phyloP scores from a whole-genome alignment of 2,113 vertebrate species.

The Salvator merianae region DNA sequence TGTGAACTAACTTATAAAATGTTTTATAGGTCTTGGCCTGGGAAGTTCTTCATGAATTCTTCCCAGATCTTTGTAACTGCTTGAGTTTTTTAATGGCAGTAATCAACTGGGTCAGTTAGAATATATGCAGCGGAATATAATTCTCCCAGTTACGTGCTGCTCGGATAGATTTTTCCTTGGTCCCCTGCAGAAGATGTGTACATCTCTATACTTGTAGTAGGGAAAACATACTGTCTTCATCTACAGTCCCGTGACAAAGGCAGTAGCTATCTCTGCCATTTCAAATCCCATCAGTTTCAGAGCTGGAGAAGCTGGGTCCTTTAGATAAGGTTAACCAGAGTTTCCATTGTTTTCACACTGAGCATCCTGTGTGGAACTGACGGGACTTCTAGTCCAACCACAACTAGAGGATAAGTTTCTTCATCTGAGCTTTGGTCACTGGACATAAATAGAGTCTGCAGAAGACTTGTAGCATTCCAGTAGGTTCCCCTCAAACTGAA shows the following conservation, averaged over 20 bases:
- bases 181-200: not conserved
- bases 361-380: not conserved
- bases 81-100: not conserved
- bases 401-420: not conserved
- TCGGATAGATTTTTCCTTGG: not conserved
- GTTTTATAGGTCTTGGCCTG: not conserved
- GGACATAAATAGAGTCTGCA: not conserved
- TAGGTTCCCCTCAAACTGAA: not conserved
- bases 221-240: not conserved
- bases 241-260: no score
- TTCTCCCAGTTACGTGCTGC: not conserved
- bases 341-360: not conserved
- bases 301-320: not conserved
- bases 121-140: not conserved
- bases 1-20: not conserved
- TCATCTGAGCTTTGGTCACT: not conserved
- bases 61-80: not conserved
- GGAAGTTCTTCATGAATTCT: not conserved
- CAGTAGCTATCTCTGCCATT: no score
- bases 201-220: not conserved
- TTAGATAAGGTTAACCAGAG: not conserved
- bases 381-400: not conserved
- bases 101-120: not conserved
- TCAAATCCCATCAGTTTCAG: not conserved
- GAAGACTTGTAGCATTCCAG: not conserved